Evolutionary conservation across 2,113 vertebrate species (phyloP).

Genomic region (Tiliqua scincoides): DNA sequence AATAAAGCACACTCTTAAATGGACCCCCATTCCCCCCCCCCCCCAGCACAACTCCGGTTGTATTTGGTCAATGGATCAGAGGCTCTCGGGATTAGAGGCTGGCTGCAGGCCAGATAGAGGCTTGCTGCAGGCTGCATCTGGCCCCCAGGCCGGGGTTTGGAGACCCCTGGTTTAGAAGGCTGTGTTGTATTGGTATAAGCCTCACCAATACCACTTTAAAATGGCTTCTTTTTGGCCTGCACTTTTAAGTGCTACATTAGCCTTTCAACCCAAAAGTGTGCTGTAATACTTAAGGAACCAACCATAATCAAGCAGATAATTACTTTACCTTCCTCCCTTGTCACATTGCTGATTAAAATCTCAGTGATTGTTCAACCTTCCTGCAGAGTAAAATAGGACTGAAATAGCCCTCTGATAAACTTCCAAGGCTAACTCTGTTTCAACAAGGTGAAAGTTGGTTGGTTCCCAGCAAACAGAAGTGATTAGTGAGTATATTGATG

Average conservation of each 20-base stretch:
- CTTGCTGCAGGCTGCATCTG: too few relatives aligned
- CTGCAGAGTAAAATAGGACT: not conserved
- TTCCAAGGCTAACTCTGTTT: not conserved
- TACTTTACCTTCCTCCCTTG: not conserved
- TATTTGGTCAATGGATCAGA: too few relatives aligned
- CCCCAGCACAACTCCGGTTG: too few relatives aligned
- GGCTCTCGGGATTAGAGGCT: too few relatives aligned
- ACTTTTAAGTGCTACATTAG: not conserved
- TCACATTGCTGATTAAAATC: not conserved
- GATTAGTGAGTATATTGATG: not conserved
- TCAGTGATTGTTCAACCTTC: slow-evolving; percentile 1
- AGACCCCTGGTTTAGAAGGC: not conserved
- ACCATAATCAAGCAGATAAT: slow-evolving; percentile 6
- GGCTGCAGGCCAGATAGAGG: too few relatives aligned
- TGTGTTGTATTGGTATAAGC: not conserved
- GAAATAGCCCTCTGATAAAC: not conserved
- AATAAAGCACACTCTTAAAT: too few relatives aligned
- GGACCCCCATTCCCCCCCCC: too few relatives aligned
- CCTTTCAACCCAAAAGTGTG: not conserved
- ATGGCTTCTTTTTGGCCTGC: not conserved
- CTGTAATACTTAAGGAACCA: not conserved
- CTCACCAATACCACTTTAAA: not conserved
- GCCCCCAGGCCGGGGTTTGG: too few relatives aligned
- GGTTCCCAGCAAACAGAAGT: not conserved
- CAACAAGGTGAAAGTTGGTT: not conserved